Evolutionary conservation across 2,113 vertebrate species (phyloP).

Genomic region (Cyprinus carpio): DNA sequence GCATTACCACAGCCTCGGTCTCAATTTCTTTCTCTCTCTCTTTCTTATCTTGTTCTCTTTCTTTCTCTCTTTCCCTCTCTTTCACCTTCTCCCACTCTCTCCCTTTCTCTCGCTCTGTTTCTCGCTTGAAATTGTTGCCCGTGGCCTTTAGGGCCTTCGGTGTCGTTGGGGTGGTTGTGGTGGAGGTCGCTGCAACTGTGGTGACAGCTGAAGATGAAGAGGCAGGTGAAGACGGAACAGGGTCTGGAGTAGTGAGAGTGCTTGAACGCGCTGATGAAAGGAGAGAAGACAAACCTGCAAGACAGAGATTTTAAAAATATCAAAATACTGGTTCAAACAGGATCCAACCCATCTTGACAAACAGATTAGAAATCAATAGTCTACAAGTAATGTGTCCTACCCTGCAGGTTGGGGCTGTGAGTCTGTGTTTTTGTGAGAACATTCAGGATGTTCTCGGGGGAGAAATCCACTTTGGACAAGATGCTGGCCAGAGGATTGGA

Average conservation of each 20-base stretch:
- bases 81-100: slow-evolving; percentile 46
- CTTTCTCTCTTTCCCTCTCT: slow-evolving; percentile 63
- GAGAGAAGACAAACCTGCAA: slow-evolving; percentile 88
- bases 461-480: slow-evolving; percentile 94
- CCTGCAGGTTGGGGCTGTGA: slow-evolving; percentile 78
- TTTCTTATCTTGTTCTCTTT: slow-evolving; percentile 61
- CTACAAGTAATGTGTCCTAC: slow-evolving; percentile 65
- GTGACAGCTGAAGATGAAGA: slow-evolving; percentile 45
- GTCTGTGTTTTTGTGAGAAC: slow-evolving; percentile 94
- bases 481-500: slow-evolving; percentile 89
- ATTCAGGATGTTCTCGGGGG: slow-evolving; percentile 89
- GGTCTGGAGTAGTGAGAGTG: slow-evolving; percentile 45
- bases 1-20: slow-evolving; percentile 75
- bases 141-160: slow-evolving; percentile 76
- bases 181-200: slow-evolving; percentile 66
- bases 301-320: slow-evolving; percentile 51
- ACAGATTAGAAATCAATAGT: neutral
- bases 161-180: slow-evolving; percentile 78
- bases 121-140: slow-evolving; percentile 68
- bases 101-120: slow-evolving; percentile 62
- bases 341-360: neutral
- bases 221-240: slow-evolving; percentile 70
- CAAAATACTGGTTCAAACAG: neutral
- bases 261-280: slow-evolving; percentile 81
- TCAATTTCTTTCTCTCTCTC: slow-evolving; percentile 52